phyloP scores from a whole-genome alignment of 2,888 invertebrate species.

The Drosophila austrosaltans region DNA sequence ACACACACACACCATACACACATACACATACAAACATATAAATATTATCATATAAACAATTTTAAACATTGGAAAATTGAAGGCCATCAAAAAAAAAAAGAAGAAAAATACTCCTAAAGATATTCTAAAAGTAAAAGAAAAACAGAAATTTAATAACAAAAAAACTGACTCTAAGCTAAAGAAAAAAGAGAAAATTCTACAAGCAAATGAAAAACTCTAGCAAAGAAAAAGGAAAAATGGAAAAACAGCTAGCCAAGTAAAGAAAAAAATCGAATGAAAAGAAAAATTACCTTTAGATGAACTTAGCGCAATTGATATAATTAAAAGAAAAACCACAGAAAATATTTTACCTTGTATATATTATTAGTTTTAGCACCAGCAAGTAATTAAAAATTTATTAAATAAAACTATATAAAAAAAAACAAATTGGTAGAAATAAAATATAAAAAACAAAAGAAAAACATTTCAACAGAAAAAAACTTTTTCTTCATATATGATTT shows the following conservation, averaged over 20 bases:
- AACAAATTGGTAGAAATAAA: slow-evolving; percentile 62
- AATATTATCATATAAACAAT: slow-evolving; percentile 49
- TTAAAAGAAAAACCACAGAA: slow-evolving; percentile 58
- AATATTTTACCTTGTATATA: slow-evolving; percentile 81
- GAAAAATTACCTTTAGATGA: slow-evolving; percentile 82
- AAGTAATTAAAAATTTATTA: slow-evolving; percentile 43
- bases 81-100: slow-evolving; percentile 48
- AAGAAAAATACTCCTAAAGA: slow-evolving; percentile 67
- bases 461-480: slow-evolving; percentile 32
- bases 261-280: slow-evolving; percentile 38
- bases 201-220: slow-evolving; percentile 40
- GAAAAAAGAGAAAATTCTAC: slow-evolving; percentile 11
- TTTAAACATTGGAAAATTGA: slow-evolving; percentile 55
- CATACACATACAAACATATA: slow-evolving; percentile 46
- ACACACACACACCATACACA: slow-evolving; percentile 48
- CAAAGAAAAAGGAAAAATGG: slow-evolving; percentile 37
- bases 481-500: slow-evolving; percentile 12
- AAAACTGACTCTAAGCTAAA: slow-evolving; percentile 34
- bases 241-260: slow-evolving; percentile 31
- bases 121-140: slow-evolving; percentile 64
- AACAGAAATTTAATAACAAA: slow-evolving; percentile 32
- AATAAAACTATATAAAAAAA: slow-evolving; percentile 51
- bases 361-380: slow-evolving; percentile 80
- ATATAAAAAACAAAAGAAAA: slow-evolving; percentile 26
- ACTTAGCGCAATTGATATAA: slow-evolving; percentile 84